Conservation (phyloP, 2,113 vertebrate genomes). For the Mola mola region DNA sequence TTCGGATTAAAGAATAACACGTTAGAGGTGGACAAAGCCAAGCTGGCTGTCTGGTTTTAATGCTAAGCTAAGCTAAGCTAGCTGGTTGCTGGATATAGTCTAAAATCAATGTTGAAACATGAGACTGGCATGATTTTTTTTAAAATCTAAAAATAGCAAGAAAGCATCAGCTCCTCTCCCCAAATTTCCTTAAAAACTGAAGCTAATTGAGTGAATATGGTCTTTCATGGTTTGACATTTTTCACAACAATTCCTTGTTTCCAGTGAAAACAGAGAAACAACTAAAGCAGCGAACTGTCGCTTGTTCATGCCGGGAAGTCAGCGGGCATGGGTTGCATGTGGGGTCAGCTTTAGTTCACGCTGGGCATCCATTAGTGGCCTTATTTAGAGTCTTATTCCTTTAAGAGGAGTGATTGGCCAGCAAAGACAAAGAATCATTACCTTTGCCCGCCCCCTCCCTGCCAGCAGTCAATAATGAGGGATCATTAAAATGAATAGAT, state of each 20-base stretch:
- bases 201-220: too few species aligned
- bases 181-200: too few species aligned
- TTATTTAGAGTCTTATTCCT: conserved; percentile 82
- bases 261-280: too few species aligned
- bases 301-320: conserved; percentile 68
- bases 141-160: neutral
- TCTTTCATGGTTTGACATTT: too few species aligned
- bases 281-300: too few species aligned
- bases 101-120: neutral
- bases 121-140: neutral
- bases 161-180: neutral
- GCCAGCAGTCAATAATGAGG: conserved; percentile 84
- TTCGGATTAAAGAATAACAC: neutral
- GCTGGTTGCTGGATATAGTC: neutral
- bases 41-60: neutral
- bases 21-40: neutral
- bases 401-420: conserved; percentile 82
- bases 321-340: conserved; percentile 47
- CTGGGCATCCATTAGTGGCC: conserved; percentile 82
- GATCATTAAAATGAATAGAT: conserved; percentile 88
- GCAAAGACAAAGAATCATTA: conserved; percentile 84
- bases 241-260: too few species aligned
- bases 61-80: neutral
- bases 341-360: conserved; percentile 77
- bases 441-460: conserved; percentile 79